These are phyloP conservation scores for Epizoanthus rinbou DNA, from an alignment of 92 coral and sea anemone genomes.

Conservation along the genomic window DNA sequence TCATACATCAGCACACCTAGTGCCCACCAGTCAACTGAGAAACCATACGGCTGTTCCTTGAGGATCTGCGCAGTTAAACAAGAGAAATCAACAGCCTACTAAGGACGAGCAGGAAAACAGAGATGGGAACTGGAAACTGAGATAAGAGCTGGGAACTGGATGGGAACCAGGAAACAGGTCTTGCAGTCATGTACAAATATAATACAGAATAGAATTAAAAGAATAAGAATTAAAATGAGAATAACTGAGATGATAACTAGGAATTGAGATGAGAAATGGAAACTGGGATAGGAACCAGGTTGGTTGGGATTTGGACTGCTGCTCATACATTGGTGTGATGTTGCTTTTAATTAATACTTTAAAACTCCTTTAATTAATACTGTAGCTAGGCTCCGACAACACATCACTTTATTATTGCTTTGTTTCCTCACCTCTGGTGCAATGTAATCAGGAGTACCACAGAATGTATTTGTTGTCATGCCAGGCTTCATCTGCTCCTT, in stretches of 20 bases:
- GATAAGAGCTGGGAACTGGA: background rate
- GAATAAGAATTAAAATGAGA: too few relatives aligned
- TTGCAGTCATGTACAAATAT: too few relatives aligned
- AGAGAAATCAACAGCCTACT: background rate
- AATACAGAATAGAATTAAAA: too few relatives aligned
- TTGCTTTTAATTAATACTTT: background rate
- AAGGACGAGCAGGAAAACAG: too few relatives aligned
- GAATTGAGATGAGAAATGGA: too few relatives aligned
- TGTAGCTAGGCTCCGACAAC: too few relatives aligned
- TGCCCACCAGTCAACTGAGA: slow-evolving; percentile 99
- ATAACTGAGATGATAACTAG: too few relatives aligned
- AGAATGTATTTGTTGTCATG: slow-evolving; percentile 81
- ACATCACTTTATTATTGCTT: background rate
- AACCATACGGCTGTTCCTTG: slow-evolving; percentile 92
- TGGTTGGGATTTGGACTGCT: background rate
- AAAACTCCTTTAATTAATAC: too few relatives aligned
- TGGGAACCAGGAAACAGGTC: background rate
- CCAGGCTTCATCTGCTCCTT: slow-evolving; percentile 85
- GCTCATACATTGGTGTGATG: too few relatives aligned
- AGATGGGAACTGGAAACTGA: too few relatives aligned
- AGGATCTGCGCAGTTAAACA: slow-evolving; percentile 62
- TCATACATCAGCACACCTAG: slow-evolving; percentile 97
- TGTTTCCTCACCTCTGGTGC: slow-evolving; percentile 87
- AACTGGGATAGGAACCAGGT: too few relatives aligned
- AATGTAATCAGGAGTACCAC: slow-evolving; percentile 98